Evolutionary conservation across 92 coral and sea anemone genomes (phyloP), one percentile per base, ranked within the genome.

Genomic region (Ricordea florida): DNA sequence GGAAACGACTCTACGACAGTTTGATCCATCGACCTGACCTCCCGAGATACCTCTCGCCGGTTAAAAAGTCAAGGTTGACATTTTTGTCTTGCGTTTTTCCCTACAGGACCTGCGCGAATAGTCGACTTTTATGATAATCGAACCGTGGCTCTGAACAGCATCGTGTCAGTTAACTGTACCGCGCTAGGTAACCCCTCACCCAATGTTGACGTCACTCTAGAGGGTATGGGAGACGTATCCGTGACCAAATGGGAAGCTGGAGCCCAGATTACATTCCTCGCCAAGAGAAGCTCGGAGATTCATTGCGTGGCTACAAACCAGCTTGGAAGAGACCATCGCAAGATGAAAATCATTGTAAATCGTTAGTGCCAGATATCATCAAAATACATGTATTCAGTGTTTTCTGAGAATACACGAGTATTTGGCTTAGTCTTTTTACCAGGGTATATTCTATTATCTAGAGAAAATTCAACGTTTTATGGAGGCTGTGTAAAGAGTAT

Each of bases 101-200:
- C n/a, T n/a, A n/a, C n/a, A 70, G 77, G 9, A 20, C 23, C 55
- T 9, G 52, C 77, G 18, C 16, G 25, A 15, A 69, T 69, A 20
- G 15, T 28, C 15, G 11, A 10, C 14, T 52, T 52, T 24, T 63
- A 36, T 13, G 42, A 26, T 11, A 38, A 20, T 20, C 13, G 11
- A n/a, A 0, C 5, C 16, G 77, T 55, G 3, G 34, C 13, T n/a
- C 35, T 70, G 10, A 6, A 20, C 13, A 27, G 24, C 28, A 28
- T 11, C 34, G 65, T 70, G 6, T 34, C 69, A 23, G 80, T 87
- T 35, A 40, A 66, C 22, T 87, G 92, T 62, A 29, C 36, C 16
- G 87, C 85, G 50, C 66, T 38, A 32, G 92, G 92, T 5, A 49
- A 57, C 25, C 92, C 92, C 28, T 32, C 41, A 6, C 87, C 92